Percentiles rank a stretch among this genome's conserved stretches.
phyloP scores from a whole-genome alignment of 1,140 invertebrate genomes.

The Leguminivora glycinivorella region DNA sequence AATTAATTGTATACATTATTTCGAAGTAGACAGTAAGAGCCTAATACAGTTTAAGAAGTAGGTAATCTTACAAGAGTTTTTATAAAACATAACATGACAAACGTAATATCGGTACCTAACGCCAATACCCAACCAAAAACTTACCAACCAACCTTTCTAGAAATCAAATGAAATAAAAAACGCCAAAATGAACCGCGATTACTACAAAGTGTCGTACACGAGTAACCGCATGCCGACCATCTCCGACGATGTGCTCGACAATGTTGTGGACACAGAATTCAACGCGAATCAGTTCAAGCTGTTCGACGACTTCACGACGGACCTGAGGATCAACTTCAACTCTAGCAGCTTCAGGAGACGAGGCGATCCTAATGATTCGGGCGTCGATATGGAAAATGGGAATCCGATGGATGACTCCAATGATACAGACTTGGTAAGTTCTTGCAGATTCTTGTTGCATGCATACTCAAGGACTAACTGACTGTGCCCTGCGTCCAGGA shows the following conservation, averaged over 20 bases:
- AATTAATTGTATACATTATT: too few relatives aligned
- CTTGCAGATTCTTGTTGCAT: neutral
- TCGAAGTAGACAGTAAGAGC: too few relatives aligned
- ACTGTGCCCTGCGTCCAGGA: too few relatives aligned
- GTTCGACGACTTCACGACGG: slow-evolving; percentile 70
- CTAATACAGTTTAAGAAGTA: neutral
- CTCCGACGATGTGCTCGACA: slow-evolving; percentile 60
- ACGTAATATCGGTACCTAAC: slow-evolving; percentile 42
- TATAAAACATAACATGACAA: slow-evolving; percentile 1
- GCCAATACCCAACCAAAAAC: slow-evolving; percentile 31
- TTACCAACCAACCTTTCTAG: slow-evolving; percentile 37
- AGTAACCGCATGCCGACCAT: slow-evolving; percentile 45
- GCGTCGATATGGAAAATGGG: slow-evolving; percentile 73
- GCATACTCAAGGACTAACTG: too few relatives aligned
- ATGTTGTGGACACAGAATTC: slow-evolving; percentile 72
- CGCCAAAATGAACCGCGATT: slow-evolving; percentile 67
- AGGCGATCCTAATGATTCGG: slow-evolving; percentile 66
- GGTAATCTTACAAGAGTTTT: neutral
- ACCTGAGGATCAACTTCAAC: slow-evolving; percentile 65
- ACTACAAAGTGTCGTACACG: slow-evolving; percentile 65
- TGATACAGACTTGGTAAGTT: slow-evolving; percentile 71
- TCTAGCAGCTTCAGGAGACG: slow-evolving; percentile 52
- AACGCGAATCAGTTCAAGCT: slow-evolving; percentile 74
- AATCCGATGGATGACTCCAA: slow-evolving; percentile 63
- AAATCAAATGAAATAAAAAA: slow-evolving; percentile 37